These are phyloP conservation scores for Pantherophis alleghaniensis DNA, from an alignment of 2,797 vertebrate species.

Conservation along the genomic window DNA sequence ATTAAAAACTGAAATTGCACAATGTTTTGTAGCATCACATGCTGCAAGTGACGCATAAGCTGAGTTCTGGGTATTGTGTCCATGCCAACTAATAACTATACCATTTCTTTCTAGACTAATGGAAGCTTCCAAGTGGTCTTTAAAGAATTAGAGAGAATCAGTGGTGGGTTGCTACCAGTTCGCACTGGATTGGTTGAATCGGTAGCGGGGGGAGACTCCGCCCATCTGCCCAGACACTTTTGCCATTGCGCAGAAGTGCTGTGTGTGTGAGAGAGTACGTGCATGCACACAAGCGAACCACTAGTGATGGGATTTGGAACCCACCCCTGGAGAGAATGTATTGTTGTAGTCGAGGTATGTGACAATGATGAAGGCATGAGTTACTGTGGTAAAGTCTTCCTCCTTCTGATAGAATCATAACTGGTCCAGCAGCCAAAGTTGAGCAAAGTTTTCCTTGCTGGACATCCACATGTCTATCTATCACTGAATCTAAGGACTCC, in stretches of 20 bases:
- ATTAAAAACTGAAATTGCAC: not conserved
- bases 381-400: not conserved
- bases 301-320: too few relatives aligned
- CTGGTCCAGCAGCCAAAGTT: not conserved
- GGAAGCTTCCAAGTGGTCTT: not conserved
- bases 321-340: not conserved
- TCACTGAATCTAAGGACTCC: not conserved
- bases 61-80: not conserved
- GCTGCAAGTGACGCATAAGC: not conserved
- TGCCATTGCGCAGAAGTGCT: too few relatives aligned
- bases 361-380: not conserved
- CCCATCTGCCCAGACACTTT: too few relatives aligned
- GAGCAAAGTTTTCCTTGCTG: not conserved
- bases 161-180: too few relatives aligned
- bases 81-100: not conserved
- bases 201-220: too few relatives aligned
- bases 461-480: not conserved
- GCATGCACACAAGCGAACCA: too few relatives aligned
- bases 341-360: not conserved
- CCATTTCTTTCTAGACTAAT: not conserved
- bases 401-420: not conserved
- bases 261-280: rapidly evolving
- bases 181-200: too few relatives aligned
- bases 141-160: not conserved
- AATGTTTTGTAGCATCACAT: not conserved